phyloP scores from a whole-genome alignment of 2,888 invertebrate genomes.

The Mactromeris polynyma region DNA sequence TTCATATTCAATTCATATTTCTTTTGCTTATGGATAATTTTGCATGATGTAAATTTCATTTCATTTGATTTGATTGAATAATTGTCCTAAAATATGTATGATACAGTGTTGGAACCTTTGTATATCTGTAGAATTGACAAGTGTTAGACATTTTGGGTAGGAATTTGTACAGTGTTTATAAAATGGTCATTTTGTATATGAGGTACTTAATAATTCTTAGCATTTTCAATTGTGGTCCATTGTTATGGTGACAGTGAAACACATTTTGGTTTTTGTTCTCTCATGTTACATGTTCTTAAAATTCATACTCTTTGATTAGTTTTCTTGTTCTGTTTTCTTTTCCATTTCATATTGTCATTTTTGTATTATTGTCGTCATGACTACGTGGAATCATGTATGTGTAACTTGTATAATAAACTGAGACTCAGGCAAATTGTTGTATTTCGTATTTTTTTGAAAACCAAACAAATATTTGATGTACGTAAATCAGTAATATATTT shows the following conservation, averaged over 20 bases:
- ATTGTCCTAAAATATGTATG: no score
- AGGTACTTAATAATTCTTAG: neutral
- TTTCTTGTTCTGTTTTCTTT: neutral
- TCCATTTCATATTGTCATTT: constrained; percentile 10
- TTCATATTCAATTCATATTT: no score
- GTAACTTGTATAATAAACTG: constrained; percentile 29
- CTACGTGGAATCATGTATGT: constrained; percentile 13
- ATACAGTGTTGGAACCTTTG: no score
- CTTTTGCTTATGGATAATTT: no score
- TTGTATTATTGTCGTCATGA: constrained; percentile 15
- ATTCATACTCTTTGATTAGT: neutral
- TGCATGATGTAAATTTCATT: no score
- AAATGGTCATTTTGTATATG: no score
- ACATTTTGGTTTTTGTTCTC: neutral
- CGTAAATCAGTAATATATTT: neutral
- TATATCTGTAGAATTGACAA: no score
- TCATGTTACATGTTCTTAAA: neutral
- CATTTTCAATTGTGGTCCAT: neutral
- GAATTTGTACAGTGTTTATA: no score
- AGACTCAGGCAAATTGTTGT: constrained; percentile 27
- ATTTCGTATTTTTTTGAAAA: constrained; percentile 3
- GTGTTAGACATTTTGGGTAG: no score
- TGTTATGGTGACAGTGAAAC: neutral
- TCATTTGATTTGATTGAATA: no score
- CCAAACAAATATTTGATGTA: neutral